phyloP scores from a whole-genome alignment of 2,113 vertebrate genomes.

The Mastomys natalensis region DNA sequence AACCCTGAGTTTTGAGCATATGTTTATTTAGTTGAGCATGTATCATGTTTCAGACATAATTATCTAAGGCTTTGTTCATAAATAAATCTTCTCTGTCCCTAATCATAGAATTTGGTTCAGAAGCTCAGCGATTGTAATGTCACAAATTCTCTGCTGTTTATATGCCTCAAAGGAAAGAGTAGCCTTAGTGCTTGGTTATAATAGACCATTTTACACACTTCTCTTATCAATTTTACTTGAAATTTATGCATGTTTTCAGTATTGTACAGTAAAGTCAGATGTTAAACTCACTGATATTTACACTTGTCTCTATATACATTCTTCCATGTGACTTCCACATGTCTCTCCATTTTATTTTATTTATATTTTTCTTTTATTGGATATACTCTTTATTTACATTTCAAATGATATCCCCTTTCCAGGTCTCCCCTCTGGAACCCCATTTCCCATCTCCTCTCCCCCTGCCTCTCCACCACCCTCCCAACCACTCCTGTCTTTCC shows the following conservation, averaged over 20 bases:
- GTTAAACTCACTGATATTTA: neutral
- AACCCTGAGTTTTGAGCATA: neutral
- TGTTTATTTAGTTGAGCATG: neutral
- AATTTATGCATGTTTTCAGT: neutral
- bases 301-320: neutral
- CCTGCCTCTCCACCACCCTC: no score
- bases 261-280: neutral
- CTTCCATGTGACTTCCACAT: neutral
- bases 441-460: no score
- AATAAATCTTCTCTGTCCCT: neutral
- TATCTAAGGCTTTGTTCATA: neutral
- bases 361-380: no score
- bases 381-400: no score
- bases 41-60: rapidly evolving
- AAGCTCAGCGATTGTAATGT: neutral
- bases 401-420: no score
- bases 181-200: neutral
- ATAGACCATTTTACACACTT: neutral
- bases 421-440: no score
- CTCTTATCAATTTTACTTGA: neutral
- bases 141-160: neutral
- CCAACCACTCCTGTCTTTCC: no score
- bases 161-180: neutral
- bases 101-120: neutral
- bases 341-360: neutral